Base-by-base conservation (phyloP, 1,140 invertebrate species). In the Thalassaphorura encarpata region DNA sequence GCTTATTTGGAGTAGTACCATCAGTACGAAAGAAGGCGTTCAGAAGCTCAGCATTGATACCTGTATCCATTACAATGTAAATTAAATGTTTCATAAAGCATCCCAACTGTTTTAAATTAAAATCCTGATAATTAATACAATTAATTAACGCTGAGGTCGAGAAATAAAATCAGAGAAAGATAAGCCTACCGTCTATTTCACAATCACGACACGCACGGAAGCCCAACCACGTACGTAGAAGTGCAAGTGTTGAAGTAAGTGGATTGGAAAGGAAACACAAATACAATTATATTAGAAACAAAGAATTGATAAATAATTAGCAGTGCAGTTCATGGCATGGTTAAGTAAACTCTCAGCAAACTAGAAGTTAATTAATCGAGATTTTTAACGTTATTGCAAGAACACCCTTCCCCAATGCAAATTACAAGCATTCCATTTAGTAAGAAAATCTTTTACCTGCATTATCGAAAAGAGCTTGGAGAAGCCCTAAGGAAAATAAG, bases 391-490 rank as follows among this genome's bases (percentile, higher is more conserved):
- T 43, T 43, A n/a, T 43, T 21, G 6, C 21, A 43, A n/a, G n/a
- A n/a, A n/a, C n/a, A n/a, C n/a, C n/a, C n/a, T n/a, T n/a, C n/a
- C n/a, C n/a, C n/a, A n/a, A n/a, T n/a, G n/a, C n/a, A n/a, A n/a
- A n/a, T n/a, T n/a, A n/a, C n/a, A n/a, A n/a, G n/a, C n/a, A n/a
- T n/a, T n/a, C n/a, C n/a, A n/a, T n/a, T n/a, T n/a, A n/a, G n/a
- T 45, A 24, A 47, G 51, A 21, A 19, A 21, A 24, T 29, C 52
- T 60, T 69, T 72, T 73, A 93, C 94, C 93, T 82, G 83, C 78
- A 76, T 98, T 98, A 70, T 91, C 85, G 51, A 85, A 85, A 68
- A 98, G 80, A 18, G 92, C 89, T 72, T 95, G 95, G 1, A 98
- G 78, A 43, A 98, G 77, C 71, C 92, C 92, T 8, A 98, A 74